Evolutionary conservation across 2,888 invertebrate species (phyloP).

Genomic region (Gerris lacustris): DNA sequence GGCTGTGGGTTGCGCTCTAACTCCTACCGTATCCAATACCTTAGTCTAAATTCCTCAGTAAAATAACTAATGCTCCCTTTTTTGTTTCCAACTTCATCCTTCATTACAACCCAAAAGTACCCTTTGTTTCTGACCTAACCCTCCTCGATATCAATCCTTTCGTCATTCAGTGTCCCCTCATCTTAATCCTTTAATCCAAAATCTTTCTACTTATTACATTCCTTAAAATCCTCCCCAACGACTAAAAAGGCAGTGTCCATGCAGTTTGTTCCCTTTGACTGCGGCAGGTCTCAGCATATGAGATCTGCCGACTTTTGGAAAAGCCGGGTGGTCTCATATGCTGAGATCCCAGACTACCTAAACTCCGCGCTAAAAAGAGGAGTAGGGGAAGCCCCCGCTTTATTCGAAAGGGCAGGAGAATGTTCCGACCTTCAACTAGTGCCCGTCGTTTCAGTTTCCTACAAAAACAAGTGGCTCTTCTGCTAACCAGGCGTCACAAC

Average conservation of each 20-base stretch:
- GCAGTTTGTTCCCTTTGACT: not conserved
- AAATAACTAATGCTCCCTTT: too few relatives aligned
- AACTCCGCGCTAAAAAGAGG: not conserved
- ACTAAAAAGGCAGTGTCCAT: too few relatives aligned
- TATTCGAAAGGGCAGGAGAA: not conserved
- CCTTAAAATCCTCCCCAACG: too few relatives aligned
- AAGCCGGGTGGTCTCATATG: not conserved
- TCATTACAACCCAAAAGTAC: too few relatives aligned
- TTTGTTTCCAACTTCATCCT: too few relatives aligned
- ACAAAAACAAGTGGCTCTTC: constrained; percentile 1
- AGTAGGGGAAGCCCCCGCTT: not conserved
- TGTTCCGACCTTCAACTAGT: not conserved
- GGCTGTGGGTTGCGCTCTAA: too few relatives aligned
- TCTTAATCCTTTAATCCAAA: not conserved
- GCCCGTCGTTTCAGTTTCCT: not conserved
- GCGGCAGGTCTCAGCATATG: not conserved
- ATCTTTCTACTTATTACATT: too few relatives aligned
- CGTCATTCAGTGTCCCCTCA: too few relatives aligned
- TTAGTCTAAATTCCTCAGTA: not conserved
- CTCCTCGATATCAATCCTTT: too few relatives aligned
- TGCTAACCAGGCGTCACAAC: too few relatives aligned
- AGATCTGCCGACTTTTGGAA: not conserved
- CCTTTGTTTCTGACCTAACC: too few relatives aligned
- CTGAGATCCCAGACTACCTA: not conserved
- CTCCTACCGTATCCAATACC: too few relatives aligned